A percentile compares a stretch with the other conserved stretches of the same genome.
Evolutionary conservation across 2,888 invertebrate species (phyloP).

Genomic region (Philereme vetulata): DNA sequence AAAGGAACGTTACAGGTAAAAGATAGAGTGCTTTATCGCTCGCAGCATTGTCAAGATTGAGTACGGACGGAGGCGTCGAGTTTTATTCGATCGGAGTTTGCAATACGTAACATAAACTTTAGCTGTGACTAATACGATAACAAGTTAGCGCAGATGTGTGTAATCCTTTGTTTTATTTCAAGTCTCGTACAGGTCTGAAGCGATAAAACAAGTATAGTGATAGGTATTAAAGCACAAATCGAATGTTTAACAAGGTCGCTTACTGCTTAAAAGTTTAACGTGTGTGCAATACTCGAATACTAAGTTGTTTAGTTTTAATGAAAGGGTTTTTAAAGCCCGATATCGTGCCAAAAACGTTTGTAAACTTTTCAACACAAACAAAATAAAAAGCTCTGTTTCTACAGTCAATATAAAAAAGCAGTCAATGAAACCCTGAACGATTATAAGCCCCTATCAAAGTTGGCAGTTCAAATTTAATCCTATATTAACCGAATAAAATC

Average conservation of each 20-base stretch:
- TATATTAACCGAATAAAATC: constrained; percentile 30
- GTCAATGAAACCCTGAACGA: constrained; percentile 8
- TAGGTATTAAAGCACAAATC: constrained; percentile 20
- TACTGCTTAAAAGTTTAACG: constrained; percentile 12
- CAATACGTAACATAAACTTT: constrained; percentile 61
- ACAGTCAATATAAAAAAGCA: constrained; percentile 9
- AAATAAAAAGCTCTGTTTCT: constrained; percentile 9
- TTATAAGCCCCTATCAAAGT: constrained; percentile 19
- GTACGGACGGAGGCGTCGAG: constrained; percentile 49
- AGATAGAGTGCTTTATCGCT: constrained; percentile 45
- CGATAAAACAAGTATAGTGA: constrained; percentile 25
- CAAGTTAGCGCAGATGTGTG: constrained; percentile 49
- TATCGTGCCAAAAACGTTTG: not conserved
- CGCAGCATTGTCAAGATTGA: constrained; percentile 35
- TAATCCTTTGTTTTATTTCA: constrained; percentile 43
- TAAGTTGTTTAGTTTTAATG: constrained; percentile 13
- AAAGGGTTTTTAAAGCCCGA: constrained; percentile 5
- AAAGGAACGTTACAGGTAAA: constrained; percentile 46
- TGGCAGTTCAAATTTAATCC: constrained; percentile 27
- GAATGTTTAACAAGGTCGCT: constrained; percentile 19
- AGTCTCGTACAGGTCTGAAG: constrained; percentile 22
- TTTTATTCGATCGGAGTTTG: constrained; percentile 56
- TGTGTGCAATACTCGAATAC: constrained; percentile 16
- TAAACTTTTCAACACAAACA: constrained; percentile 6
- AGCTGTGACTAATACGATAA: constrained; percentile 45